Evolutionary conservation across 2,797 vertebrate species (phyloP).

Genomic region (Tokudaia tokunoshimensis): DNA sequence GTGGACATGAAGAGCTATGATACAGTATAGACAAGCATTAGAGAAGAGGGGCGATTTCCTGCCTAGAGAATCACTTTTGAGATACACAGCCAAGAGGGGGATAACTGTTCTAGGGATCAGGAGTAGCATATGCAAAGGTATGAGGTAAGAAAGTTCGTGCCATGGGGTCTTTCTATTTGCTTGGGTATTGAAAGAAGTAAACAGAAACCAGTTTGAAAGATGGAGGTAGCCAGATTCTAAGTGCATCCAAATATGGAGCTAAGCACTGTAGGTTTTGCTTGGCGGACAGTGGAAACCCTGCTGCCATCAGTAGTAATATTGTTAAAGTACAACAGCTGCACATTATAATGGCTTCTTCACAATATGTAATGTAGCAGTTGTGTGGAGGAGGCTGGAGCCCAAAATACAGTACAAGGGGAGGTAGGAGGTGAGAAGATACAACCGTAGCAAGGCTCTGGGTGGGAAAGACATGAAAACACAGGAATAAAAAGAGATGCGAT

Average conservation of each 20-base stretch:
- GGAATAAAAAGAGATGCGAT: background rate
- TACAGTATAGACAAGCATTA: background rate
- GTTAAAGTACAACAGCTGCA: background rate
- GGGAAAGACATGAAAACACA: background rate
- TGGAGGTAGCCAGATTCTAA: background rate
- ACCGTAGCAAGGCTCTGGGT: slow-evolving; percentile 22
- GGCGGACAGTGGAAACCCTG: background rate
- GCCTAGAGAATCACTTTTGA: background rate
- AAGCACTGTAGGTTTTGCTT: slow-evolving; percentile 21
- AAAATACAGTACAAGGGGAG: background rate
- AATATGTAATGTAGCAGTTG: background rate
- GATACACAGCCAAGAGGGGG: background rate
- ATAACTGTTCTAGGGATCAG: background rate
- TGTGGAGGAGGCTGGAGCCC: slow-evolving; percentile 54
- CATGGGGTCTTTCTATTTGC: background rate
- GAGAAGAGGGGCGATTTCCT: background rate
- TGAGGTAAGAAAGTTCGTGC: background rate
- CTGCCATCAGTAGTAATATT: background rate
- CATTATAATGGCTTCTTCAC: slow-evolving; percentile 8
- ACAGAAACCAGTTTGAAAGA: background rate
- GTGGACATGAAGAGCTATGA: background rate
- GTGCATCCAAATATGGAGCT: background rate
- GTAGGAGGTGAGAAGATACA: slow-evolving; percentile 36
- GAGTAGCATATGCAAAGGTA: background rate
- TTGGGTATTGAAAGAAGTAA: background rate